Evolutionary conservation across 2,888 invertebrate species (phyloP), one percentile per base, ranked within the genome.

Genomic region (Drepanosiphum platanoidis): DNA sequence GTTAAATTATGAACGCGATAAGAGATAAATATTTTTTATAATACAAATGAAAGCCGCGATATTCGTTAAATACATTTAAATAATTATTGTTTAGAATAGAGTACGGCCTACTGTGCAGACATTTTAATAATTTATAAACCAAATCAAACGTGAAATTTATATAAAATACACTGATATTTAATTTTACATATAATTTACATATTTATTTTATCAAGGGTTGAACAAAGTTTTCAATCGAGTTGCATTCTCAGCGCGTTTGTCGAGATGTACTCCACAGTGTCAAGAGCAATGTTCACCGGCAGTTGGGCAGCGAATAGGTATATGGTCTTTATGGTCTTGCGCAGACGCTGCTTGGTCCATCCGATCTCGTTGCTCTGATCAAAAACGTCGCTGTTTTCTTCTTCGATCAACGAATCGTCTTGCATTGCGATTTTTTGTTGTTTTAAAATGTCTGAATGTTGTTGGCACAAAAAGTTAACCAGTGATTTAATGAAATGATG

Each of bases 231-330:
- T 82, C 15, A 82, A 11, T 72, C 58, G 2, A 84, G 68, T 68
- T 77, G 84, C 13, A 84, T 39, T 3, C 39, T 75, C 8, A 30
- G 36, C 27, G 77, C 34, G 39, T 77, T 84, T 15, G 27, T 52
- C 3, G 58, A 84, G 58, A 84, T 84, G 11, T 68, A 77, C 36
- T 84, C 84, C 1, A 77, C 75, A 0, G 68, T 64, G 15, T 84
- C 84, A 1, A 39, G 72, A 58, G 84, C 46, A 15, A 84, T 52
- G n/a, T 84, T 36, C 9, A 68, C 52, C 0, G 84, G 84, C 1
- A 84, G 58, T 30, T 84, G 75, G 32, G 84, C 84, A 18, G 77
- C n/a, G n/a, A 68, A 84, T 30, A 84, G 68, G 68, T 84, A 75
- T 30, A 84, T 36, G 27, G 46, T n/a, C 36, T 15, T 36, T 13